phyloP scores from a whole-genome alignment of 2,888 invertebrate species.

The Arrhopalites spinosus region DNA sequence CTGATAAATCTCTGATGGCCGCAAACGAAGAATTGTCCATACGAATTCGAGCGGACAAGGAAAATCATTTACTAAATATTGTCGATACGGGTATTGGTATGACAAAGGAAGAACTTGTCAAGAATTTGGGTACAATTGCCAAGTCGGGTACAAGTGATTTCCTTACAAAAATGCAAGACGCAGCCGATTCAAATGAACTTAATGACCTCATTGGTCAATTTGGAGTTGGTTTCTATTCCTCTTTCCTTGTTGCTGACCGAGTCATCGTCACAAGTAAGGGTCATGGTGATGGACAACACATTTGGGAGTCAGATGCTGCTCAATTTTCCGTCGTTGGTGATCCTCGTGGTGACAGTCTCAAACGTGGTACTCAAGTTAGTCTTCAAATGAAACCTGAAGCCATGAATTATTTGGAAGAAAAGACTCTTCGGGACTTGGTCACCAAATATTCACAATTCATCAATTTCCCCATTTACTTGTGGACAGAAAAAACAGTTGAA shows the following conservation, averaged over 20 bases:
- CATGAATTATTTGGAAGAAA: constrained; percentile 89
- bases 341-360: constrained; percentile 89
- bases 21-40: constrained; percentile 83
- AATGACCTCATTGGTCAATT: constrained; percentile 84
- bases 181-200: no score
- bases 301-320: constrained; percentile 97
- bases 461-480: constrained; percentile 96
- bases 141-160: constrained; percentile 98
- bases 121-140: constrained; percentile 97
- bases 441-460: constrained; percentile 99
- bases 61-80: constrained; percentile 86
- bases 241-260: constrained; percentile 94
- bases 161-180: constrained; percentile 61
- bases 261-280: constrained; percentile 95
- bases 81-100: constrained; percentile 97
- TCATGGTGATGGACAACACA: constrained; percentile 90
- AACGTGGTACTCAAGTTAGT: constrained; percentile 86
- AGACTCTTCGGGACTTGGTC: constrained; percentile 86
- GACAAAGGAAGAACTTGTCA: constrained; percentile 90
- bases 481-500: constrained; percentile 70
- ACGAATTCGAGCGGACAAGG: constrained; percentile 88
- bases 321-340: constrained; percentile 89
- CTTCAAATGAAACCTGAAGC: constrained; percentile 96
- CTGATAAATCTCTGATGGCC: constrained; percentile 78
- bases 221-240: constrained; percentile 99